phyloP scores from a whole-genome alignment of 2,888 invertebrate genomes.

The Phasia obesa region DNA sequence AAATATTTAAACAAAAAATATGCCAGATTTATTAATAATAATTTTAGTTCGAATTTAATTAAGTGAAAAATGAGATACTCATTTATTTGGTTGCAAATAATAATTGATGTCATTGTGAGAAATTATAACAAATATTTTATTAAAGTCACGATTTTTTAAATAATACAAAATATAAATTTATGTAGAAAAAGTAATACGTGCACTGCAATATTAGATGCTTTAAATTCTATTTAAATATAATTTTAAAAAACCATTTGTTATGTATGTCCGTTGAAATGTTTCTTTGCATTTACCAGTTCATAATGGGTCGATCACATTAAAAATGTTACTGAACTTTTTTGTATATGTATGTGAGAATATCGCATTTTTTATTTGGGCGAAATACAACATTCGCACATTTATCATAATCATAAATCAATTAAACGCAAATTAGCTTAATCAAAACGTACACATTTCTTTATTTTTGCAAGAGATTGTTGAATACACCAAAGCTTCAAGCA shows the following conservation, averaged over 20 bases:
- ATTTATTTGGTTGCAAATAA: conserved; percentile 54
- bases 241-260: background rate
- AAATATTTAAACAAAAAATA: conserved; percentile 25
- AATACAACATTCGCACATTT: too few relatives aligned
- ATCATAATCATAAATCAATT: too few relatives aligned
- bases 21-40: background rate
- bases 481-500: too few relatives aligned
- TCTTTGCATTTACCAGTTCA: too few relatives aligned
- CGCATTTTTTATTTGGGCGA: too few relatives aligned
- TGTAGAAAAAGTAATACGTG: conserved; percentile 7
- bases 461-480: too few relatives aligned
- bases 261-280: background rate
- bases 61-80: conserved; percentile 14
- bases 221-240: conserved; percentile 32
- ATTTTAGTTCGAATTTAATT: conserved; percentile 10
- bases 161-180: conserved; percentile 2
- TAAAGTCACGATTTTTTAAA: conserved; percentile 52
- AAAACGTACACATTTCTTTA: too few relatives aligned
- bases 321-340: too few relatives aligned
- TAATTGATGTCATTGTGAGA: conserved; percentile 54
- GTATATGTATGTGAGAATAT: too few relatives aligned
- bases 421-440: too few relatives aligned
- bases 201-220: background rate
- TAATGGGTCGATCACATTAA: too few relatives aligned
- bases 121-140: conserved; percentile 31